These are phyloP conservation scores for Lumbricus terrestris DNA, from an alignment of 2,888 invertebrate genomes.

Conservation along the genomic window DNA sequence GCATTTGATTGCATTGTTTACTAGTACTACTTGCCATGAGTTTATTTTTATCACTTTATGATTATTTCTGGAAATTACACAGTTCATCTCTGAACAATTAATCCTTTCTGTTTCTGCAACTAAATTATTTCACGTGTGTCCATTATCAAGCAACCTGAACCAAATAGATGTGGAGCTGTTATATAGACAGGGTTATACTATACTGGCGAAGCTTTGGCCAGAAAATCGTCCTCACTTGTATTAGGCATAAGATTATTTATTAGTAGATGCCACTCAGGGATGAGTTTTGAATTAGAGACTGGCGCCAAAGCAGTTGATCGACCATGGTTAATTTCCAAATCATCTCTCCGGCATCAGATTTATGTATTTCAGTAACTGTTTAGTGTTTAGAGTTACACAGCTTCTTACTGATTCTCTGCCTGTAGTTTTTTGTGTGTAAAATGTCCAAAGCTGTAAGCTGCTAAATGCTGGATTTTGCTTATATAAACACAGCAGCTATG, in stretches of 20 bases:
- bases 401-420: not conserved
- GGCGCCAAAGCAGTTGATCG: not conserved
- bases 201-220: not conserved
- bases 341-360: not conserved
- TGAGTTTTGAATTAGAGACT: not conserved
- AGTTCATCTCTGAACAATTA: not conserved
- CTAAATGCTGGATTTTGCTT: not conserved
- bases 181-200: not conserved
- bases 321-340: not conserved
- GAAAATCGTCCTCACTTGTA: not conserved
- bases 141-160: not conserved
- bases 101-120: not conserved
- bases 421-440: not conserved
- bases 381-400: too few species aligned
- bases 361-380: not conserved
- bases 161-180: not conserved
- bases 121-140: not conserved
- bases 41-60: not conserved
- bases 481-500: not conserved
- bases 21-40: not conserved
- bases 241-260: not conserved
- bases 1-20: not conserved
- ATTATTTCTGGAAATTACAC: not conserved
- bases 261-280: not conserved
- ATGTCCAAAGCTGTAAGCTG: not conserved